These are phyloP conservation scores for Pygathrix nemaeus DNA, from an alignment of 2,113 vertebrate genomes.

Conservation along the genomic window DNA sequence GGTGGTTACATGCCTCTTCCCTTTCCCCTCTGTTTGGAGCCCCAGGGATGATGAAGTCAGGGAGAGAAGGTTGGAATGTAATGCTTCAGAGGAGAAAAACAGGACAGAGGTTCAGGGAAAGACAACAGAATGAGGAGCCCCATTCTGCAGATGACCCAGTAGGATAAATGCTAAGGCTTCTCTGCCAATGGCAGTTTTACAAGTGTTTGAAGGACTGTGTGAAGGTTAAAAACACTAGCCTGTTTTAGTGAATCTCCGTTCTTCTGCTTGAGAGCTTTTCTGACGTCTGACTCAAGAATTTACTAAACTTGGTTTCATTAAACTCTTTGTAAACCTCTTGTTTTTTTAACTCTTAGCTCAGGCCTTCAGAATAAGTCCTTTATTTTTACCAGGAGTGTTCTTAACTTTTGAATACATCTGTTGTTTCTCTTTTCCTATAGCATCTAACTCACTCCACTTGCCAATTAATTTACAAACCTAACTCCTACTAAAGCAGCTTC, in stretches of 20 bases:
- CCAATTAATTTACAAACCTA: not conserved
- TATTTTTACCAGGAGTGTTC: not conserved
- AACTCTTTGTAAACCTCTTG: not conserved
- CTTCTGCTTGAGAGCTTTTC: conserved; percentile 29
- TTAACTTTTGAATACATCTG: not conserved
- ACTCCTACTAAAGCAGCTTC: not conserved
- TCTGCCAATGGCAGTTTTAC: not conserved
- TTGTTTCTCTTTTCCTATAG: conserved; percentile 15
- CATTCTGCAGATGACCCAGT: not conserved
- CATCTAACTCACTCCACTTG: not conserved
- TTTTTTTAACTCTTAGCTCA: not conserved
- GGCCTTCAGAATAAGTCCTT: not conserved
- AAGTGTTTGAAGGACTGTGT: not conserved
- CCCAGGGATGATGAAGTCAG: not conserved
- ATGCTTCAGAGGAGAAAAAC: not conserved
- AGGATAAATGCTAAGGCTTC: not conserved
- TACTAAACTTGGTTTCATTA: not conserved
- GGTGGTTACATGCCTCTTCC: not conserved
- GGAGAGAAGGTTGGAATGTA: not conserved
- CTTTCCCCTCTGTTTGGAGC: not conserved
- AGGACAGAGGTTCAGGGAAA: not conserved
- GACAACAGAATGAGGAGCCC: not conserved
- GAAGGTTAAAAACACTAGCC: not conserved
- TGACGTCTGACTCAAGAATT: not conserved
- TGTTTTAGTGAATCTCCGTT: not conserved